A percentile compares a stretch with the other conserved stretches of the same genome.
These are phyloP conservation scores for Aldabrachelys gigantea DNA, from an alignment of 2,113 vertebrate species.

Conservation along the genomic window DNA sequence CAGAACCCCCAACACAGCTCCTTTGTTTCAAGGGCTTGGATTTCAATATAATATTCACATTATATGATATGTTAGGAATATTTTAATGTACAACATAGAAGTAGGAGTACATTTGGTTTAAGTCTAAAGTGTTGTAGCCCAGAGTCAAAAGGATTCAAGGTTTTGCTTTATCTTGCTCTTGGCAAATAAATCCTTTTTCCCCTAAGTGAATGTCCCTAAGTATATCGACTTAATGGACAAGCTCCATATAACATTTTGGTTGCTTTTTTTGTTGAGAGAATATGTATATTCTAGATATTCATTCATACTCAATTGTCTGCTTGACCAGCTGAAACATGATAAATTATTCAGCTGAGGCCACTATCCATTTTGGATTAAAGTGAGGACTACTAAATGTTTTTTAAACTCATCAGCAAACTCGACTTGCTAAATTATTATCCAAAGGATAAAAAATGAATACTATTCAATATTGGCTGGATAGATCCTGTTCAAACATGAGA, in stretches of 20 bases:
- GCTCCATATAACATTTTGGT: background rate
- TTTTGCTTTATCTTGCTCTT: background rate
- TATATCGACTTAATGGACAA: background rate
- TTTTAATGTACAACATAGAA: background rate
- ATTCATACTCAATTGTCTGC: background rate
- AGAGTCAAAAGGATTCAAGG: background rate
- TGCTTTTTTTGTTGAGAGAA: background rate
- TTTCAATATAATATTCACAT: background rate
- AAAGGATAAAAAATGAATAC: background rate
- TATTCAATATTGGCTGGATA: background rate
- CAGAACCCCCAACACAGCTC: background rate
- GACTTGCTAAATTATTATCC: background rate
- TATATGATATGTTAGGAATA: background rate
- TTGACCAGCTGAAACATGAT: background rate
- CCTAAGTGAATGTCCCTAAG: background rate
- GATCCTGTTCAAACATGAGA: background rate
- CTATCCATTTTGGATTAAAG: background rate
- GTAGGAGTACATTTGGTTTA: background rate
- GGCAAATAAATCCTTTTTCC: background rate
- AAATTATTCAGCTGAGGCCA: background rate
- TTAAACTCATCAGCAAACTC: background rate
- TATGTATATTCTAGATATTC: background rate
- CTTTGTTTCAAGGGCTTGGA: background rate
- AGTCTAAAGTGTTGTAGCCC: background rate
- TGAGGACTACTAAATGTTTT: background rate